A percentile compares a stretch with the other conserved stretches of the same genome.
phyloP scores from a whole-genome alignment of 1,140 invertebrate species.

The Magallana gigas region DNA sequence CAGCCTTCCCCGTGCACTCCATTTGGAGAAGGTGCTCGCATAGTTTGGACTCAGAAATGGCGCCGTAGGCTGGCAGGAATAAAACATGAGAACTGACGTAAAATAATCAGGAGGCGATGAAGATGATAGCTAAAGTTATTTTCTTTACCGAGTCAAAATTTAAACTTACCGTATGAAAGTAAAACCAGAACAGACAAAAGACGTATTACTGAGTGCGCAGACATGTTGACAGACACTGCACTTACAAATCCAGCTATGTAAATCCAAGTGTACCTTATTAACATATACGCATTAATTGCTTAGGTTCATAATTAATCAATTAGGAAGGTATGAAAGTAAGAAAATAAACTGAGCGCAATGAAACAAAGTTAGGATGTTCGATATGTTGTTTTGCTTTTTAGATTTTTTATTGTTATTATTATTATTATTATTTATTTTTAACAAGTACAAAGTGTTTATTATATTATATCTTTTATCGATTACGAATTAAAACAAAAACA shows the following conservation, averaged over 20 bases:
- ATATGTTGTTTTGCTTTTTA: no score
- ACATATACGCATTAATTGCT: conserved; percentile 3
- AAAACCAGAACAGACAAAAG: not conserved
- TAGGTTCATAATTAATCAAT: conserved; percentile 1
- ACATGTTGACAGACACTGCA: conserved; percentile 6
- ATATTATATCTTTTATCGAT: no score
- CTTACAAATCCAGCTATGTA: not conserved
- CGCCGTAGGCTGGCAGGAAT: not conserved
- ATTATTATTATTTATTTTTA: no score
- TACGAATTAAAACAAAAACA: no score
- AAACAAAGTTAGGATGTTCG: no score
- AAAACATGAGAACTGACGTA: not conserved
- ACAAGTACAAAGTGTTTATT: no score
- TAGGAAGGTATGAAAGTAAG: not conserved
- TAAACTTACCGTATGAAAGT: not conserved
- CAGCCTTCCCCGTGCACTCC: not conserved
- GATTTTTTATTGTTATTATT: no score
- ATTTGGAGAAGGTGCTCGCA: not conserved
- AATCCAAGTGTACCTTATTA: not conserved
- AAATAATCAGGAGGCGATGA: no score
- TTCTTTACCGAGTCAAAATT: not conserved
- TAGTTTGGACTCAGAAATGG: not conserved
- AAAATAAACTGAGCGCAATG: no score
- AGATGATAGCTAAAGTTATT: no score
- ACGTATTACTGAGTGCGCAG: not conserved